phyloP scores from a whole-genome alignment of 2,888 invertebrate species.

The Cerastis rubricosa region DNA sequence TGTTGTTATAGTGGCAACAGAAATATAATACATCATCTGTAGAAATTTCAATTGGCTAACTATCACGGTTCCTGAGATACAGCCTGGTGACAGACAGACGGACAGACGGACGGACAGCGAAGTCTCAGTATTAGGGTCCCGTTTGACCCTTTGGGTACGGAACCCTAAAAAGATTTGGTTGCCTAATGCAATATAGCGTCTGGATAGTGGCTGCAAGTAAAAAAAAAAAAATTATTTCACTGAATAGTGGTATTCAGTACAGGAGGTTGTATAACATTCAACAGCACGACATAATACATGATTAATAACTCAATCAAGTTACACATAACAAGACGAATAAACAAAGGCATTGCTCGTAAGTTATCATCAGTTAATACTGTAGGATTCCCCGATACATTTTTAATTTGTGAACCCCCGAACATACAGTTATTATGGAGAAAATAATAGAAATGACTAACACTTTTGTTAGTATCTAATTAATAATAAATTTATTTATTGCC shows the following conservation, averaged over 20 bases:
- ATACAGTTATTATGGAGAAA: not conserved
- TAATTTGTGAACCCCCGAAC: not conserved
- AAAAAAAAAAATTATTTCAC: not conserved
- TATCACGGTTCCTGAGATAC: too few relatives aligned
- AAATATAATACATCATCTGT: too few relatives aligned
- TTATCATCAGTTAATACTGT: not conserved
- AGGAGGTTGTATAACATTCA: not conserved
- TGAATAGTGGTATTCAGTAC: not conserved
- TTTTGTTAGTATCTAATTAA: not conserved
- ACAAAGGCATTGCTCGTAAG: not conserved
- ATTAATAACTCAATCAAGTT: not conserved
- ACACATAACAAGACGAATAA: not conserved
- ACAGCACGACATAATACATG: not conserved
- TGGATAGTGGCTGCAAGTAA: too few relatives aligned
- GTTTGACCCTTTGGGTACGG: too few relatives aligned
- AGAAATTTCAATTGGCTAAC: too few relatives aligned
- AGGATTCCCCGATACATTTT: constrained; percentile 38
- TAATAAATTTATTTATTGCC: too few relatives aligned
- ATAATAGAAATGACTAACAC: not conserved
- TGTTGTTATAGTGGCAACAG: too few relatives aligned
- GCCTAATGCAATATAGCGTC: too few relatives aligned
- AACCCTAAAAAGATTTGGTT: too few relatives aligned
- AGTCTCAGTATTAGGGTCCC: too few relatives aligned
- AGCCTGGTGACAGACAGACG: too few relatives aligned
- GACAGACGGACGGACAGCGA: too few relatives aligned